Conservation (phyloP, 1,140 invertebrate genomes). For the Ladona fulva region DNA sequence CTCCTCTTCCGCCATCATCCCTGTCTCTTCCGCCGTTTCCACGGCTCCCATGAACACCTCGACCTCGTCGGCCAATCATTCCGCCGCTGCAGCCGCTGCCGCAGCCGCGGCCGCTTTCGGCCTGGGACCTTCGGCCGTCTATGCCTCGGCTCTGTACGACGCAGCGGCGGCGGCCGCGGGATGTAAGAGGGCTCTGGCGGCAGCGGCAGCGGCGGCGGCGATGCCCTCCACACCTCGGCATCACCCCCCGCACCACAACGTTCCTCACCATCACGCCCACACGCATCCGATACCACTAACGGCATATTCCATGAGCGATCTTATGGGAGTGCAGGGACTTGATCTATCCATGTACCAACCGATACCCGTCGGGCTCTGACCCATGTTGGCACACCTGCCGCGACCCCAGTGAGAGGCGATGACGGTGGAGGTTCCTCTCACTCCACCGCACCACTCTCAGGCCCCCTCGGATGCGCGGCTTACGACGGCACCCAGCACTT, state of each 20-base stretch:
- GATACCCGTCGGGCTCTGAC: slow-evolving; percentile 60
- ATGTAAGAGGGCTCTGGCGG: slow-evolving; percentile 40
- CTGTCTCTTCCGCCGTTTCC: not conserved
- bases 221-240: slow-evolving; percentile 19
- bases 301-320: slow-evolving; percentile 57
- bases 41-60: not conserved
- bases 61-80: slow-evolving; percentile 20
- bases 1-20: not conserved
- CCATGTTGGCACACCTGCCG: slow-evolving; percentile 44
- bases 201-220: slow-evolving; percentile 29
- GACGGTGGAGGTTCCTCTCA: not conserved
- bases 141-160: slow-evolving; percentile 37
- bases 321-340: slow-evolving; percentile 53
- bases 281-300: slow-evolving; percentile 28
- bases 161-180: slow-evolving; percentile 41
- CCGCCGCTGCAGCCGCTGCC: slow-evolving; percentile 27
- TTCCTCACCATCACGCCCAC: slow-evolving; percentile 20
- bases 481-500: not conserved
- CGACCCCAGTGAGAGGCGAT: slow-evolving; percentile 39
- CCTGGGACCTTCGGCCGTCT: slow-evolving; percentile 27
- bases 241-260: slow-evolving; percentile 35
- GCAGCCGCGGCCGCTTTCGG: slow-evolving; percentile 28
- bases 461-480: not conserved
- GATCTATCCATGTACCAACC: slow-evolving; percentile 53
- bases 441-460: not conserved